These are phyloP conservation scores for Kryptolebias ocellatus DNA, from an alignment of 2,797 vertebrate genomes.

Conservation along the genomic window DNA sequence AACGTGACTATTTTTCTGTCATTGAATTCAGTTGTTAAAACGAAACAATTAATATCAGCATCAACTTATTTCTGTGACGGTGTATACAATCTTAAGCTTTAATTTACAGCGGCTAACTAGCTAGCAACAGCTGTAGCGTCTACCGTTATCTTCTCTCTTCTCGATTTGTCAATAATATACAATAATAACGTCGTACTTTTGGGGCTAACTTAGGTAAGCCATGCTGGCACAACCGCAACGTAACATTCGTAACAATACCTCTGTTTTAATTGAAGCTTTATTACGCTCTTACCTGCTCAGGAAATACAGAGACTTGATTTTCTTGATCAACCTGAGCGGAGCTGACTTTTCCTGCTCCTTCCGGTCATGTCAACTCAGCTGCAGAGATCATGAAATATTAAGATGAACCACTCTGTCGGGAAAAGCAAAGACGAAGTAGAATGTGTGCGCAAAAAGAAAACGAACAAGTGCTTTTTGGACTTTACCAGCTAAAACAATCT, in stretches of 20 bases:
- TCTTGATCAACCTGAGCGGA: neutral
- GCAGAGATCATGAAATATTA: fast-evolving
- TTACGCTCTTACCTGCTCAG: neutral
- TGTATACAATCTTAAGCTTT: neutral
- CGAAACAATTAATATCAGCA: neutral
- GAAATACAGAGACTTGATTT: neutral
- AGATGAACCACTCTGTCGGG: conserved; percentile 34
- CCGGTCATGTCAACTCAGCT: conserved; percentile 6
- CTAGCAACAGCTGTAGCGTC: conserved; percentile 1
- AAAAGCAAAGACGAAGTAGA: conserved; percentile 9
- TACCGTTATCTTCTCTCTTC: neutral
- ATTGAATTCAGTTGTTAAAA: neutral
- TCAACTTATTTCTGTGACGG: neutral
- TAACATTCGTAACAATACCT: fast-evolving
- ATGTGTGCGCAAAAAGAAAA: too few relatives aligned
- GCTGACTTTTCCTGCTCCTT: neutral
- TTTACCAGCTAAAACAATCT: too few relatives aligned
- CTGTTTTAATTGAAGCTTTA: fast-evolving
- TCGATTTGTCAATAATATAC: neutral
- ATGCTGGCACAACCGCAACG: neutral
- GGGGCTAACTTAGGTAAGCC: neutral
- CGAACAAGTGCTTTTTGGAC: too few relatives aligned
- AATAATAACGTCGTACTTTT: neutral
- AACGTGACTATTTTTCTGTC: too few relatives aligned
- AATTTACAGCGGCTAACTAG: conserved; percentile 6